Base-by-base conservation (phyloP, 53 echinoderm and acorn worm genomes). In the Holothuria scabra region DNA sequence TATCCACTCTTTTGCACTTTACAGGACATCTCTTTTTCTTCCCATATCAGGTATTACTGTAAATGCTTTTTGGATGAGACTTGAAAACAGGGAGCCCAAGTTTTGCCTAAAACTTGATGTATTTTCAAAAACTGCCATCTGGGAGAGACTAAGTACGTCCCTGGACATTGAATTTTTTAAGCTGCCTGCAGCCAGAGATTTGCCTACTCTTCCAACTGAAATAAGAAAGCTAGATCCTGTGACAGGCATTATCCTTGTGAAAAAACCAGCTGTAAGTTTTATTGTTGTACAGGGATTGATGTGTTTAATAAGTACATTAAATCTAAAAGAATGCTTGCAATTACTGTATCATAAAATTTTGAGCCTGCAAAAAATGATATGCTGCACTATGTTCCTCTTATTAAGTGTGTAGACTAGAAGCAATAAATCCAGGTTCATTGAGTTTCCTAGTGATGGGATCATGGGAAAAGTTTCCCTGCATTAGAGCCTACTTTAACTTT, bases 221-320 rank as follows among this genome's bases (percentile, higher is more conserved):
- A 58, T 29, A 18, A 30, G 78, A 3, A 16, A 57, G 14, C 32
- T 9, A 56, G 78, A 78, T 20, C 59, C 58, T 12, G 78, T 57
- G 21, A 78, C 78, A 11, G 78, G 78, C 56, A 78, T 78, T 30
- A 78, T 78, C 24, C 29, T 49, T 12, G 58, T 78, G 30, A 41
- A 8, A 41, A 30, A 26, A 30, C 49, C 22, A 2, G 12, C 44
- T 46, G 76, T 76, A 38, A 37, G 38, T 33, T 52, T 52, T 14
- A 16, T 3, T 52, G 52, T 52, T 10, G 10, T 41, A 41, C n/a
- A n/a, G n/a, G n/a, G n/a, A 41, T 6, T 41, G 41, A 41, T 41
- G 41, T 41, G 41, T 5, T 41, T 41, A 5, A 8, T 41, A 41
- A 8, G 41, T 41, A 41, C 7, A 41, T 4, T 8, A 6, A 5